Conservation (phyloP, 1,140 invertebrate genomes). For the Elymnias hypermnestra region DNA sequence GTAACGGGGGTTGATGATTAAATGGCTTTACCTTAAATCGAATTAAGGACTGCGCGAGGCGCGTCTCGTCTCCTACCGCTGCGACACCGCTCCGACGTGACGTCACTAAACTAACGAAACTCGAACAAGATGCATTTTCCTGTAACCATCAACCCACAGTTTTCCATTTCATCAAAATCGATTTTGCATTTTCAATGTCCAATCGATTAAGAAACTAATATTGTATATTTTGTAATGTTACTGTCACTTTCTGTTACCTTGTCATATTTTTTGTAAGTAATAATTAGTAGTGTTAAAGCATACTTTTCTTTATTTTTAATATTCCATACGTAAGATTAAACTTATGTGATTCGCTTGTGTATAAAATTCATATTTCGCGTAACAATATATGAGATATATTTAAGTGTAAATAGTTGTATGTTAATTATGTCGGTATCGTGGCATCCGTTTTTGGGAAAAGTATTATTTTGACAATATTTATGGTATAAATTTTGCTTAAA, state of each 20-base stretch:
- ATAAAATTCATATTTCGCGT: neutral
- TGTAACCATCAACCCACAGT: too few species aligned
- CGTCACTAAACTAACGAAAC: neutral
- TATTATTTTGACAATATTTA: conserved; percentile 16
- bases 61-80: neutral
- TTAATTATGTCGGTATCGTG: conserved; percentile 6
- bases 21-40: conserved; percentile 1
- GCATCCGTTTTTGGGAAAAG: conserved; percentile 2
- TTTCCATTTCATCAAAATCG: conserved; percentile 9
- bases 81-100: neutral
- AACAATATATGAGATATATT: neutral
- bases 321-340: conserved; percentile 38
- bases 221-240: conserved; percentile 55
- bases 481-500: neutral
- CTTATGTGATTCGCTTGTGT: conserved; percentile 20
- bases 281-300: conserved; percentile 18
- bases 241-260: conserved; percentile 26
- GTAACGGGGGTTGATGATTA: conserved; percentile 54
- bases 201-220: conserved; percentile 10
- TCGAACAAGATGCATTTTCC: conserved; percentile 15
- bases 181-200: neutral
- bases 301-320: conserved; percentile 9
- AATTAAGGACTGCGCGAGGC: neutral
- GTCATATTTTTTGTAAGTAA: conserved; percentile 4
- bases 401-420: conserved; percentile 1